Conservation (phyloP, 1,140 invertebrate genomes). For the Drosophila kohkoa region DNA sequence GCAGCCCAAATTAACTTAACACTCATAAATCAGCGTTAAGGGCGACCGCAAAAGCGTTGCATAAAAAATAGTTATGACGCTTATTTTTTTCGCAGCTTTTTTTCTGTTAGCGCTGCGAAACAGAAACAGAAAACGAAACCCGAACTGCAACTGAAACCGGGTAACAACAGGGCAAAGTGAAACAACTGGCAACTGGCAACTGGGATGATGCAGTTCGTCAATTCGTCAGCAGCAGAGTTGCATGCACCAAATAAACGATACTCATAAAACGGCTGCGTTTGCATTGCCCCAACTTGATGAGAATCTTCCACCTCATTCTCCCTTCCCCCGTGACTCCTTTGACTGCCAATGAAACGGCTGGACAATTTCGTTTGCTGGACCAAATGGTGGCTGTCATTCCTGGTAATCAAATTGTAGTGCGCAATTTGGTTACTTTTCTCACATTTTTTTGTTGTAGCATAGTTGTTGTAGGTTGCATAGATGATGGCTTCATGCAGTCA, state of each 20-base stretch:
- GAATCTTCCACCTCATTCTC: background rate
- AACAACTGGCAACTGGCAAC: background rate
- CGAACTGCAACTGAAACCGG: slow-evolving; percentile 18
- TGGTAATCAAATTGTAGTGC: slow-evolving; percentile 77
- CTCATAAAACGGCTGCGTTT: slow-evolving; percentile 68
- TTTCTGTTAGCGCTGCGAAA: slow-evolving; percentile 27
- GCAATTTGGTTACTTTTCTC: slow-evolving; percentile 58
- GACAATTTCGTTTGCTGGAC: slow-evolving; percentile 33
- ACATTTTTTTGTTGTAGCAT: slow-evolving; percentile 23
- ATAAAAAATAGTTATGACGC: slow-evolving; percentile 77
- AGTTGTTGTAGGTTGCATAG: slow-evolving; percentile 47
- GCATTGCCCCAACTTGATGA: slow-evolving; percentile 72
- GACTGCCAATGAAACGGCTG: slow-evolving; percentile 40
- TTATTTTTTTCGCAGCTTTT: slow-evolving; percentile 40
- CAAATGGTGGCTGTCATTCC: slow-evolving; percentile 65
- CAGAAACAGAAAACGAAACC: slow-evolving; percentile 22
- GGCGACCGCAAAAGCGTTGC: slow-evolving; percentile 76
- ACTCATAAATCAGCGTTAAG: slow-evolving; percentile 82
- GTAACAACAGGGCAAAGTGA: too few species aligned
- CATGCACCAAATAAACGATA: slow-evolving; percentile 68
- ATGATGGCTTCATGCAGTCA: slow-evolving; percentile 44
- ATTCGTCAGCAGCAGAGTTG: slow-evolving; percentile 35
- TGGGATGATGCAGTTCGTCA: slow-evolving; percentile 42
- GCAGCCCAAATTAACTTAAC: slow-evolving; percentile 79
- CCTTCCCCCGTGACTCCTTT: background rate